A percentile compares a stretch with the other conserved stretches of the same genome.
phyloP scores from a whole-genome alignment of 1,140 invertebrate species.

The Ptiloglossa arizonensis region DNA sequence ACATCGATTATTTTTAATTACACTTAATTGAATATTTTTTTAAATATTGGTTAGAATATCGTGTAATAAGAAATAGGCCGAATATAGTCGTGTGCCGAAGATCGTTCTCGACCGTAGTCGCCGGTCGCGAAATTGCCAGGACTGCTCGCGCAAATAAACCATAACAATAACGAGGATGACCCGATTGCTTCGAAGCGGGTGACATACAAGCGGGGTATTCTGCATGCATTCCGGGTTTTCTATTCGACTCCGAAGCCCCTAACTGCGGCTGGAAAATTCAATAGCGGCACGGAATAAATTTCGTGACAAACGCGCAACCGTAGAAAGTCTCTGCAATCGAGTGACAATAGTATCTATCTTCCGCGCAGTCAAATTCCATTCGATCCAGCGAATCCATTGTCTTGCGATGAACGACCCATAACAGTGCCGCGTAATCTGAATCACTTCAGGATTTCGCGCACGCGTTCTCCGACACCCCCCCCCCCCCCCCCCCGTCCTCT shows the following conservation, averaged over 20 bases:
- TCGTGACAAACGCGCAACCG: conserved; percentile 47
- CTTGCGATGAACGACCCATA: conserved; percentile 50
- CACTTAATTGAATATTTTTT: no score
- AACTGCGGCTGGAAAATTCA: conserved; percentile 26
- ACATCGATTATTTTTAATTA: no score
- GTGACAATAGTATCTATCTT: conserved; percentile 65
- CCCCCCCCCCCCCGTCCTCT: no score
- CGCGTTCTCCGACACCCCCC: no score
- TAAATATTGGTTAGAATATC: no score
- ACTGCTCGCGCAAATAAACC: no score
- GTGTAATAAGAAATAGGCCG: no score
- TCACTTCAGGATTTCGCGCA: conserved; percentile 51
- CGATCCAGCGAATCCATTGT: conserved; percentile 67
- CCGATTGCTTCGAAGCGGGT: no score
- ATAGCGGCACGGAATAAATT: conserved; percentile 49
- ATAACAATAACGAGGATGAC: no score
- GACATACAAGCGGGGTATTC: neutral
- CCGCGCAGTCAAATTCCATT: conserved; percentile 62
- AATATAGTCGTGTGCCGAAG: no score
- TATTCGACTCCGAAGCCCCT: conserved; percentile 9
- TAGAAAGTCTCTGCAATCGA: conserved; percentile 45
- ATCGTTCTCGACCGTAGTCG: no score
- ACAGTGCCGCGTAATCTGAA: conserved; percentile 61
- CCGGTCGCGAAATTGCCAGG: no score
- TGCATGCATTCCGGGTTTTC: conserved; percentile 13